These are phyloP conservation scores for Phalacrocorax carbo DNA, from an alignment of 2,113 vertebrate genomes.

Conservation along the genomic window DNA sequence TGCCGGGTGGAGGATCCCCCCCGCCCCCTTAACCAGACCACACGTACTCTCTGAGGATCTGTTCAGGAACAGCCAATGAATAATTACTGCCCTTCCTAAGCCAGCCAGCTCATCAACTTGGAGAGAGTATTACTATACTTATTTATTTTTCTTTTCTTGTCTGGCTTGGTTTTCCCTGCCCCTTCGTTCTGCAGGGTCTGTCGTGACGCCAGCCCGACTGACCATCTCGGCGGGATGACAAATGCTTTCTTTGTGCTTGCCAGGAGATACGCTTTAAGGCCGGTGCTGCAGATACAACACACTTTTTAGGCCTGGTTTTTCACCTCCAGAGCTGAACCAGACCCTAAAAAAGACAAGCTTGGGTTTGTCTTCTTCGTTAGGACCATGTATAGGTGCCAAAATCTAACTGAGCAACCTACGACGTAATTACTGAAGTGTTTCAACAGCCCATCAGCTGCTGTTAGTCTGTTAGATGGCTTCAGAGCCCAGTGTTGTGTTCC, in stretches of 20 bases:
- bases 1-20: neutral
- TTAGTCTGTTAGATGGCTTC: neutral
- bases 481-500: too few species aligned
- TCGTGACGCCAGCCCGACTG: fast-evolving
- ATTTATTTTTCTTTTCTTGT: neutral
- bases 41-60: neutral
- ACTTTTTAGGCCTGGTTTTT: neutral
- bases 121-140: neutral
- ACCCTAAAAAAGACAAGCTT: neutral
- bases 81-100: neutral
- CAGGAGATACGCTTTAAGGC: neutral
- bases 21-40: neutral
- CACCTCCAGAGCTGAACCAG: neutral
- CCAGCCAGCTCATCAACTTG: neutral
- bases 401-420: neutral
- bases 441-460: neutral
- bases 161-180: neutral
- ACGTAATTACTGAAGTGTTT: neutral
- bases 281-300: neutral
- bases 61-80: neutral
- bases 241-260: neutral
- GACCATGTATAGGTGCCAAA: neutral
- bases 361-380: neutral
- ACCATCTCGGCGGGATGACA: fast-evolving
- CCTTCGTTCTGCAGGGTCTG: neutral